A percentile compares a stretch with the other conserved stretches of the same genome.
phyloP scores from a whole-genome alignment of 2,113 vertebrate species.

The Synchiropus splendidus region DNA sequence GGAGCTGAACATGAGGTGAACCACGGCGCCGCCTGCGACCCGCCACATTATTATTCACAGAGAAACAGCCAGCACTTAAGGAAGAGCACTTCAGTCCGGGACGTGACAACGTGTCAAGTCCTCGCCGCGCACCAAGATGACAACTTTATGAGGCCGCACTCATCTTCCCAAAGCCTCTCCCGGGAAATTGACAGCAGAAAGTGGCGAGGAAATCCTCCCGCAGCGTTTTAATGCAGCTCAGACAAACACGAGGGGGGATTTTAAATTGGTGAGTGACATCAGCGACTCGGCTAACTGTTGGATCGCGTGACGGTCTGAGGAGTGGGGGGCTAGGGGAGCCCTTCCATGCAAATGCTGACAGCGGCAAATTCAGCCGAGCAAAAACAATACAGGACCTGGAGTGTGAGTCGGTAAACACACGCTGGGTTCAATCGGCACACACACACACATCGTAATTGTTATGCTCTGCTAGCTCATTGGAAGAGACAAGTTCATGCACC shows the following conservation, averaged over 20 bases:
- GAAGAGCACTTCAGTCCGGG: not conserved
- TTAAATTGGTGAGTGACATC: constrained; percentile 23
- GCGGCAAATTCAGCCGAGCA: not conserved
- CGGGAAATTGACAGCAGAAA: constrained; percentile 4
- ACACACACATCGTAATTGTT: not conserved
- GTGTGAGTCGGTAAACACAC: constrained; percentile 1
- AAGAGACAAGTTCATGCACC: constrained; percentile 24
- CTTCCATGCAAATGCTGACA: not conserved
- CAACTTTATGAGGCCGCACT: constrained; percentile 8
- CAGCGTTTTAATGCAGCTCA: not conserved
- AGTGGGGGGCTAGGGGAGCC: too few relatives aligned
- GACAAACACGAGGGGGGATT: constrained; percentile 1
- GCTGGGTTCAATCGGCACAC: not conserved
- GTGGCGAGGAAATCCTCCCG: constrained; percentile 10
- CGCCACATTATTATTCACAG: too few relatives aligned
- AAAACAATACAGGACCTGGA: not conserved
- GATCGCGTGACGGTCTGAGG: not conserved
- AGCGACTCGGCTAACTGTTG: too few relatives aligned
- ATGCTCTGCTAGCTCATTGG: constrained; percentile 8
- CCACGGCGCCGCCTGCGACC: too few relatives aligned
- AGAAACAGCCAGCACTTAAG: not conserved
- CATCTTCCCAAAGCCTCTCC: constrained; percentile 5
- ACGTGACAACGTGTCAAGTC: constrained; percentile 8
- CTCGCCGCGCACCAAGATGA: constrained; percentile 2
- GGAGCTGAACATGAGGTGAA: too few relatives aligned